Base-by-base conservation (phyloP, 2,797 vertebrate species). In the Darevskia nairensis region DNA sequence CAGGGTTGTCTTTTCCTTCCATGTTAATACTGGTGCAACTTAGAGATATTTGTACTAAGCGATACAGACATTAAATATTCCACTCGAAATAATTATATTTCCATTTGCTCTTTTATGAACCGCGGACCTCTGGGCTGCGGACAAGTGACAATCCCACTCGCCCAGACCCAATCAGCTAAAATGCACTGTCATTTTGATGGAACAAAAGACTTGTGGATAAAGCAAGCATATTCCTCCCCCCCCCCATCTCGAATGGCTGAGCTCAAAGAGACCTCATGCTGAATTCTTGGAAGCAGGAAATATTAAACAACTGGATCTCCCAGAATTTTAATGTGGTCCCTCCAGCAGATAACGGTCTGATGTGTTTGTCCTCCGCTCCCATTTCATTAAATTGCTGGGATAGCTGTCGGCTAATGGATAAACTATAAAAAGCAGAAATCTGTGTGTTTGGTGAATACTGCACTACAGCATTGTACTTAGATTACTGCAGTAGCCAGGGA, bases 281-380 rank as follows among this genome's bases (percentile, higher is more conserved):
- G 81, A n/a, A 71, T 72, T 23, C 68, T 83, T 83, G 68, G 81
- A 83, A 83, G 44, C 66, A 71, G 41, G 19, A n/a, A 71, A 71
- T 71, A 50, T 71, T 46, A 23, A 83, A 71, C 81, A 71, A 41
- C 41, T 21, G 41, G 80, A 69, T 44, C 29, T 83, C 17, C 41
- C 44, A 71, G 81, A 71, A 71, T 83, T 71, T 32, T 83, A 83
- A 83, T 71, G 8, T 50, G 81, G 66, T 71, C 81, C 66, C 29
- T 83, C 66, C 19, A 71, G 68, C 44, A 50, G 64, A 83, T 83
- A 82, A 68, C 66, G 8, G 39, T 69, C 27, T 44, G 11, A n/a
- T 21, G 15, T 35, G 17, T 83, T 17, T 64, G 55, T 72, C 59
- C 19, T 61, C 5, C 3, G 1, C 10, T 50, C 46, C 10, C 71